A percentile compares a stretch with the other conserved stretches of the same genome.
These are phyloP conservation scores for Corythoichthys haematopterus DNA, from an alignment of 2,113 vertebrate genomes.

Conservation along the genomic window DNA sequence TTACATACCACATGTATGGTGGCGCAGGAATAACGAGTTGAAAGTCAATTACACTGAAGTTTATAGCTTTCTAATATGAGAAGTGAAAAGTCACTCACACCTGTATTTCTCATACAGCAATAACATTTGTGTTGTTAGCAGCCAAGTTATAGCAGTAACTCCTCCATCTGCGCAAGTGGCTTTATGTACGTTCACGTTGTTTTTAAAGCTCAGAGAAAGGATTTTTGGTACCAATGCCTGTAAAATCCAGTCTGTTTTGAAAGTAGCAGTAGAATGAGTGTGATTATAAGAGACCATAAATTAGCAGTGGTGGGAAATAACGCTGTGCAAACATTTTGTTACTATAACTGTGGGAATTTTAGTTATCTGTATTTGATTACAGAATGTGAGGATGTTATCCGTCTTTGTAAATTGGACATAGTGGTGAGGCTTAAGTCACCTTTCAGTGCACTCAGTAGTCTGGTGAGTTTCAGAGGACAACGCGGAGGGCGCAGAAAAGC, in stretches of 20 bases:
- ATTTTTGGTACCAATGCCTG: not conserved
- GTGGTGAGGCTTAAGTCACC: not conserved
- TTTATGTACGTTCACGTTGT: slow-evolving; percentile 6
- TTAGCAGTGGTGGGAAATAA: not conserved
- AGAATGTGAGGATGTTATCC: not conserved
- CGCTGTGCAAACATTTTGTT: not conserved
- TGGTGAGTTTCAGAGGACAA: slow-evolving; percentile 4
- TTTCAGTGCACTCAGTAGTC: slow-evolving; percentile 4
- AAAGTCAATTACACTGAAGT: not conserved
- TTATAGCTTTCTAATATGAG: slow-evolving; percentile 1
- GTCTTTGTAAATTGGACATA: not conserved
- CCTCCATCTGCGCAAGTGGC: slow-evolving; percentile 1
- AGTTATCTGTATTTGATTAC: not conserved
- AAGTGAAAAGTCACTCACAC: slow-evolving; percentile 4
- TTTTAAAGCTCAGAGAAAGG: slow-evolving; percentile 1
- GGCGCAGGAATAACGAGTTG: not conserved
- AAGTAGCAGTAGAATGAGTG: not conserved
- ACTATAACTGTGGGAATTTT: not conserved
- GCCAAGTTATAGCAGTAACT: not conserved
- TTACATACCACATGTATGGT: not conserved
- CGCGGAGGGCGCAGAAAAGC: slow-evolving; percentile 20
- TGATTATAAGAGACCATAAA: not conserved
- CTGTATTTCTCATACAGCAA: not conserved
- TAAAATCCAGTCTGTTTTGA: not conserved
- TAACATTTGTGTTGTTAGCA: not conserved